Base-by-base conservation (phyloP, 2,113 vertebrate genomes). In the Odontesthes bonariensis region DNA sequence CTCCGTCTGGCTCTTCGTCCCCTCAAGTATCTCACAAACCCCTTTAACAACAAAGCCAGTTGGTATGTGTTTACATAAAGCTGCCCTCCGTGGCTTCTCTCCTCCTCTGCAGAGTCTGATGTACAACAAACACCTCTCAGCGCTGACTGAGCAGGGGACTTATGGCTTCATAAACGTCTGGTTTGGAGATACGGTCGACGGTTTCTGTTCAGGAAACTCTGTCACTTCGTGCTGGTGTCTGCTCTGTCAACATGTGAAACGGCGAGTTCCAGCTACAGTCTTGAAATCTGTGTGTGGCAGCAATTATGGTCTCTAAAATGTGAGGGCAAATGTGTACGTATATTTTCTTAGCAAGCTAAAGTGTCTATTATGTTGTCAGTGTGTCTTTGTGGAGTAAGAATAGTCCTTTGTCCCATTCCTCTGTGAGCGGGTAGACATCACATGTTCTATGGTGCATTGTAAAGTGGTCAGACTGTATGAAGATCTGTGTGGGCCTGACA, bases 161-260 rank as follows among this genome's bases (percentile, higher is more conserved):
- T 82, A 84, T 62, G 63, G 57, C 76, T 75, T 73, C 69, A 61
- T 79, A 85, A 88, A 85, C 8, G 53, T 73, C 73, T 77, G 75
- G 19, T 84, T 75, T 61, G 20, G 31, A 58, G 57, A 60, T 58
- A 8, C 46, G 56, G 51, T 60, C 22, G 9, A 53, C 56, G n/a
- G 54, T 82, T 82, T 81, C 75, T 44, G 57, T 31, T 23, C 71
- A 17, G 57, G 60, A 58, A n/a, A n/a, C n/a, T n/a, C n/a, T n/a
- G 53, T 65, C 55, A 63, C 31, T 40, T 46, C 23, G 17, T 66
- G 62, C 58, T 59, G 73, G 79, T 81, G 77, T 76, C 32, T 75
- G n/a, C 23, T 69, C 70, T 61, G 72, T 77, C 75, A 47, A 49
- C 66, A 58, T n/a, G 17, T 74, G 31, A 65, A 61, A 57, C 63